Evolutionary conservation across 2,113 vertebrate genomes (phyloP).

Genomic region (Upupa epops): DNA sequence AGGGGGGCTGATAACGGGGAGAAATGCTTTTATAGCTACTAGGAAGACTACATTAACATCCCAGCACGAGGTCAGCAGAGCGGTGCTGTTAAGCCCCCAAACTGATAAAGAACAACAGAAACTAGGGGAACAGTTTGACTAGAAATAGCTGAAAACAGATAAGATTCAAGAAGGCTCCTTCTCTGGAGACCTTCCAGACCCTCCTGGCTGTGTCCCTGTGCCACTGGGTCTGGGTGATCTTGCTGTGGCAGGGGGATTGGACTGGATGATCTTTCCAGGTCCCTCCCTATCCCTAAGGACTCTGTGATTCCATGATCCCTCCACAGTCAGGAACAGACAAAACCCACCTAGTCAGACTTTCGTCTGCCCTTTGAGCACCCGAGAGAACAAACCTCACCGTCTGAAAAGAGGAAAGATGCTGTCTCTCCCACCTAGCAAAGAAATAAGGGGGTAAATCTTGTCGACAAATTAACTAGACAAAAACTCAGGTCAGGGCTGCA

Average conservation of each 20-base stretch:
- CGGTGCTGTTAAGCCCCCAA: background rate
- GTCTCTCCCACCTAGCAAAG: background rate
- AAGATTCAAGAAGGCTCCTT: no score
- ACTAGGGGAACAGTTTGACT: background rate
- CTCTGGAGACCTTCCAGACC: no score
- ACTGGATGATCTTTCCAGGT: no score
- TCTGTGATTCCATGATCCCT: no score
- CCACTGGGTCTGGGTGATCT: no score
- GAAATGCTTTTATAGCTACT: background rate
- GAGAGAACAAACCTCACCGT: background rate
- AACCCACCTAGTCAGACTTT: background rate
- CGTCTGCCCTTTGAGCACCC: background rate
- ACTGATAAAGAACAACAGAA: background rate
- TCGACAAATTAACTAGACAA: background rate
- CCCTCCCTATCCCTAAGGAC: no score
- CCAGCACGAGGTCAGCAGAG: background rate
- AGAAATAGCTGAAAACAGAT: background rate
- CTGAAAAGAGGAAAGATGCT: background rate
- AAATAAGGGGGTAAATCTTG: background rate
- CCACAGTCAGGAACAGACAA: background rate
- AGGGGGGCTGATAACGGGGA: background rate
- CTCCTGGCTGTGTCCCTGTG: no score
- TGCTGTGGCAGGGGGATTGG: no score
- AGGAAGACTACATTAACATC: background rate
- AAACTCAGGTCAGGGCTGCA: background rate